Evolutionary conservation across 1,140 invertebrate genomes (phyloP).

Genomic region (Papilio polytes): DNA sequence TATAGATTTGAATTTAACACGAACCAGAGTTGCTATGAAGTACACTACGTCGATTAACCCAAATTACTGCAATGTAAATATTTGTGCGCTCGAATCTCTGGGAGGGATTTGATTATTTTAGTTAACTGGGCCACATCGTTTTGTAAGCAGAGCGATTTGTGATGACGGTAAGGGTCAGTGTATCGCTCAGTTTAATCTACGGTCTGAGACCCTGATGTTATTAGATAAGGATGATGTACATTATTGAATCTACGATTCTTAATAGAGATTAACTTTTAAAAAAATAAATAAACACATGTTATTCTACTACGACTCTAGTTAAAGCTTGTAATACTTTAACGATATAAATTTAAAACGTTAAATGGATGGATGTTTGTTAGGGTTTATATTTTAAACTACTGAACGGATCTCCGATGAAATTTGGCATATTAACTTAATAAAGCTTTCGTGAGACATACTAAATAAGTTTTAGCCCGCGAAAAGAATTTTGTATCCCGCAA

Average conservation of each 20-base stretch:
- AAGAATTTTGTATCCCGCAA: too few species aligned
- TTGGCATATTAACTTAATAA: too few species aligned
- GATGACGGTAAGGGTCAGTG: constrained; percentile 31
- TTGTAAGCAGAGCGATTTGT: constrained; percentile 21
- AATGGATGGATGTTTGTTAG: too few species aligned
- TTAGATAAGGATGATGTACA: constrained; percentile 3
- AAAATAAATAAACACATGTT: too few species aligned
- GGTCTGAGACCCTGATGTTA: constrained; percentile 1
- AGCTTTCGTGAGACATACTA: too few species aligned
- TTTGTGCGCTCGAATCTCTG: constrained; percentile 18
- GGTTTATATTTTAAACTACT: too few species aligned
- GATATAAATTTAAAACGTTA: too few species aligned
- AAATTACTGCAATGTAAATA: constrained; percentile 32
- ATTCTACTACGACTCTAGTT: too few species aligned
- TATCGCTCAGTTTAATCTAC: constrained; percentile 18
- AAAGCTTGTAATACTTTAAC: too few species aligned
- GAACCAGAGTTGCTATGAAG: not conserved
- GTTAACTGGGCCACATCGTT: constrained; percentile 25
- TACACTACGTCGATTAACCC: constrained; percentile 26
- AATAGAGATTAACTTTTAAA: not conserved
- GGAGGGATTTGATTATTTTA: constrained; percentile 31
- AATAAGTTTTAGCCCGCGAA: too few species aligned
- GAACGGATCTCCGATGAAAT: too few species aligned
- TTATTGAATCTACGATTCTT: not conserved
- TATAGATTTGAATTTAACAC: not conserved